Evolutionary conservation across 2,888 invertebrate genomes (phyloP), one percentile per base, ranked within the genome.

Genomic region (Hybos culiciformis): DNA sequence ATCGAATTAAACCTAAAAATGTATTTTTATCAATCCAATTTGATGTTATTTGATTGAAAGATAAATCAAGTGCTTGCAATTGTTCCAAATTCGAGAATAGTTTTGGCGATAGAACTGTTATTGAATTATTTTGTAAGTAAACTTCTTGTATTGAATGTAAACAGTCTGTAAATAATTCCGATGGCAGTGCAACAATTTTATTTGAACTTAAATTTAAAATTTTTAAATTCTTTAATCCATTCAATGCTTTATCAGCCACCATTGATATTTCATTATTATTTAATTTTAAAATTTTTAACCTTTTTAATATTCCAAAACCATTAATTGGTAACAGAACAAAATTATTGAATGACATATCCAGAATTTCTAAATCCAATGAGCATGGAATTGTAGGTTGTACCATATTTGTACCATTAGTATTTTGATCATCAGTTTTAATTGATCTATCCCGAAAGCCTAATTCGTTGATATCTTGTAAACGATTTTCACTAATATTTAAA

Each of bases 191-290:
- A 31, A 83, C 83, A 50, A 94, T 79, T 71, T 85, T 83, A 67
- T 94, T 94, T 56, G 86, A 83, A 24, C 91, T 87, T 43, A 94
- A 69, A 68, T 93, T 90, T 49, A 94, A 75, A 56, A 86, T 77
- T 68, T 83, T 83, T 50, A 94, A 69, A 49, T 81, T 78, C 61
- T 82, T 80, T 39, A 93, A 69, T 17, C 87, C 86, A 47, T 78
- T 74, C 44, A 93, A 69, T 1, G 90, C 86, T 56, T 79, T 77
- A 62, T 90, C 88, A 41, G 81, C 83, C 3, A 91, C 80, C 78
- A 85, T 84, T 26, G 83, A 82, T 52, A 93, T 83, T 66, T 85
- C 86, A 61, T 93, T 93, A 60, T 85, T 81, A 56, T 88, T 83
- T 53, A 93, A 73, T 60, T 84, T 81, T 34, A 94, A 72, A 56